phyloP scores from a whole-genome alignment of 2,113 vertebrate species.

The Oreotrochilus melanogaster region DNA sequence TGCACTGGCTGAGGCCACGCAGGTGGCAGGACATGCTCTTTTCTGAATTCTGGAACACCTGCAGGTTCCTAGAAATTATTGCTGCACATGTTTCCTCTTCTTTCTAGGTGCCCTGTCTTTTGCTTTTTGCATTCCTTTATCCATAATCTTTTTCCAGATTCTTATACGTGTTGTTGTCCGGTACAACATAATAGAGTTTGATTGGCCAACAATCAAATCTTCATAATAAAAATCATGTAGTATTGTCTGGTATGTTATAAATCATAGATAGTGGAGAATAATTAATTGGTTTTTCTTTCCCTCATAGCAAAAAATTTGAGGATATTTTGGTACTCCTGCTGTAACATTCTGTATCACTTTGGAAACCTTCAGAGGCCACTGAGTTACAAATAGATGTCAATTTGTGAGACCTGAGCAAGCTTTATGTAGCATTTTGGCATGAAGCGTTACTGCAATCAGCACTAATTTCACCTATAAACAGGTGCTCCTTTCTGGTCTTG shows the following conservation, averaged over 20 bases:
- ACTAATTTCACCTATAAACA: slow-evolving; percentile 11
- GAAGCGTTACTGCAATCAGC: neutral
- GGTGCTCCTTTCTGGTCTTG: neutral
- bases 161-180: neutral
- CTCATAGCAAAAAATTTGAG: neutral
- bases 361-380: neutral
- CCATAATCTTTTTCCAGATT: neutral
- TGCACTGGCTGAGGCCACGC: neutral
- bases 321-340: neutral
- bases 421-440: neutral
- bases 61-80: neutral
- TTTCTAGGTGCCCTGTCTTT: neutral
- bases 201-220: neutral
- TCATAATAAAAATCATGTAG: neutral
- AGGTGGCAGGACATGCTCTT: neutral
- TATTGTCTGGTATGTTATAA: neutral
- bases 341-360: neutral
- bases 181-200: neutral
- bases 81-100: neutral
- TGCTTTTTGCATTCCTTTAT: neutral
- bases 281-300: neutral
- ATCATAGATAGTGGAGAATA: neutral
- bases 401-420: neutral
- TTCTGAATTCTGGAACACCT: neutral
- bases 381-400: neutral